Conservation (phyloP, 1,140 invertebrate genomes). For the Euura saliciscinereae region DNA sequence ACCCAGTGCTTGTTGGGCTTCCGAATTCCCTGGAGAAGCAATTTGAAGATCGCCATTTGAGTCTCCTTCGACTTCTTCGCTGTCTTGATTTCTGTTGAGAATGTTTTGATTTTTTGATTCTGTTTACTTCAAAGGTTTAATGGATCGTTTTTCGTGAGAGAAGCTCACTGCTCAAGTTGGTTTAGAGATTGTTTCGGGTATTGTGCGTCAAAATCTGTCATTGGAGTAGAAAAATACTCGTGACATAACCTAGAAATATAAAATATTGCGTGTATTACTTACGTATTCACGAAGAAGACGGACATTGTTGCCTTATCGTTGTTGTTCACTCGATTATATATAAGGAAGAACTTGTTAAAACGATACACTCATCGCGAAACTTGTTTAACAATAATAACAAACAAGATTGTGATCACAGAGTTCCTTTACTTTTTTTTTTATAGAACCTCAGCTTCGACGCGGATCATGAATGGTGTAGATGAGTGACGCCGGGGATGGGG, state of each 20-base stretch:
- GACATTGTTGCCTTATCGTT: slow-evolving; percentile 43
- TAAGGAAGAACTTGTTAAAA: not conserved
- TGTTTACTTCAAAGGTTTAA: too few species aligned
- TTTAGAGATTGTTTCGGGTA: too few species aligned
- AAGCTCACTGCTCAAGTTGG: too few species aligned
- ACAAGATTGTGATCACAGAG: not conserved
- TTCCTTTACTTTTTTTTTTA: too few species aligned
- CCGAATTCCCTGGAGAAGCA: slow-evolving; percentile 54
- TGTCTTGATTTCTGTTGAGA: slow-evolving; percentile 51
- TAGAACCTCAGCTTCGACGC: too few species aligned
- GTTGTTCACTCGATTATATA: not conserved
- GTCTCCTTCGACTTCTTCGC: slow-evolving; percentile 58
- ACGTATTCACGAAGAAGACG: slow-evolving; percentile 61
- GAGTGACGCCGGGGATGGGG: too few species aligned
- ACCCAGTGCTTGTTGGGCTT: slow-evolving; percentile 70
- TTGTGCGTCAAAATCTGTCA: not conserved
- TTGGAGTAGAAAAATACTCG: not conserved
- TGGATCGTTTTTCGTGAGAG: too few species aligned
- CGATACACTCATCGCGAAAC: not conserved
- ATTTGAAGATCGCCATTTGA: slow-evolving; percentile 56
- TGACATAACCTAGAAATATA: slow-evolving; percentile 42
- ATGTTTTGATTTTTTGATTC: too few species aligned
- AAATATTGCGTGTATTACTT: slow-evolving; percentile 38
- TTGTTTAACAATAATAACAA: not conserved
- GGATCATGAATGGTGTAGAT: too few species aligned